Evolutionary conservation across 2,113 vertebrate species (phyloP), one percentile per base, ranked within the genome.

Genomic region (Macquaria australasica): DNA sequence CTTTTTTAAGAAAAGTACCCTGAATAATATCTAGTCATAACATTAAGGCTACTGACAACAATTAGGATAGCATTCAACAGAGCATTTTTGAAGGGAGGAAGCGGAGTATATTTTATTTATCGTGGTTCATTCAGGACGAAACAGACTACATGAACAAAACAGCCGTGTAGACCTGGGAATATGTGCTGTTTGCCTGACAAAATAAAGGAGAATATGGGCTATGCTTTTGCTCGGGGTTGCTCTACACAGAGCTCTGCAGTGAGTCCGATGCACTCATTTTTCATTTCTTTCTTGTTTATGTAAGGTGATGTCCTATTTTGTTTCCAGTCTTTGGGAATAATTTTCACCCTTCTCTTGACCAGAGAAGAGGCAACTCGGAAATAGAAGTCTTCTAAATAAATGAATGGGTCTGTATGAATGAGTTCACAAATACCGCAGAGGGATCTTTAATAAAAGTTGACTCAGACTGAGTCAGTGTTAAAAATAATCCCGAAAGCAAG

Each of bases 391-490:
- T 67, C 41, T 15, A 51, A 76, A 87, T 58, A 80, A 79, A 81
- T 81, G 60, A 90, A 85, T 79, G 84, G 45, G 53, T 60, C 51
- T 67, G 77, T 77, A 83, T 89, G 89, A 91, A 91, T 86, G 84
- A 77, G 43, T 70, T 84, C 62, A 81, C 77, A 89, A 88, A 88
- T 74, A 87, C 79, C 3, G 74, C 85, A 83, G 76, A 76, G 59
- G 59, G 72, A 83, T 82, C 81, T 88, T 84, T 80, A 69, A 91
- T 89, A 90, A 87, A 87, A 90, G 66, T 89, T 92, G 89, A 93
- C 74, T 90, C 79, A 90, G 76, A n/a, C 84, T 91, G 91, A 92
- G 87, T 92, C 91, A 50, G 80, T 63, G 80, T 89, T 93, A 90
- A 92, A 91, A 93, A 93, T 89, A 92, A 85, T 88, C 77, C 73